Base-by-base conservation (phyloP, 2,113 vertebrate genomes). In the Entomyzon cyanotis region DNA sequence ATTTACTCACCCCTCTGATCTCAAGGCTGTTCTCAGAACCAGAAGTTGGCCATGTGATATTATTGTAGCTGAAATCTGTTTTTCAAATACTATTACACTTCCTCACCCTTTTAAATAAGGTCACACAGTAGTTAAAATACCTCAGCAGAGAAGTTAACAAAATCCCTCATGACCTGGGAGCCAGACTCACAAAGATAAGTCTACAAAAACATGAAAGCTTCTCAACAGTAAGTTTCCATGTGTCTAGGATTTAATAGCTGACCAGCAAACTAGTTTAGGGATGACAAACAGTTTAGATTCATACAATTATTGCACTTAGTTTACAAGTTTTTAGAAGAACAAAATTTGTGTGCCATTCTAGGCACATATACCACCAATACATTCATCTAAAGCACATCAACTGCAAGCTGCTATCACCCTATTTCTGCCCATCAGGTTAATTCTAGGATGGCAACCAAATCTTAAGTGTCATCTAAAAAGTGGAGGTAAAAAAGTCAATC, bases 111-210 rank as follows among this genome's bases (percentile, higher is more conserved):
- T 91, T 30, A 76, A 89, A 80, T 71, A 83, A 60, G 28, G 74
- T 83, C 35, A 82, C 53, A 53, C 25, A 69, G 65, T 60, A 91
- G 82, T 41, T 63, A 44, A 86, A 90, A 63, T 37, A 68, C 6
- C 33, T 87, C 60, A 70, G 71, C 28, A 87, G 33, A 60, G 30
- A 84, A 89, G 39, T 84, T 63, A 82, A 76, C n/a, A 95, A 90
- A 90, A 83, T 46, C 47, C 35, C 27, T 67, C 21, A 18, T 11
- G 15, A 60, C 8, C 70, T 24, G 21, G 84, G 5, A 77, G 27
- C 3, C 39, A 80, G 55, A 70, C 14, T 68, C 31, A 15, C 37
- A 58, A 58, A 55, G 19, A 2, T 39, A 83, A 65, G 31, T 50
- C 90, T 70, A 80, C 37, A 58, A 60, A 85, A 80, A 20, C 16